phyloP scores from a whole-genome alignment of 2,888 invertebrate species.

The Bruchidius siliquastri region DNA sequence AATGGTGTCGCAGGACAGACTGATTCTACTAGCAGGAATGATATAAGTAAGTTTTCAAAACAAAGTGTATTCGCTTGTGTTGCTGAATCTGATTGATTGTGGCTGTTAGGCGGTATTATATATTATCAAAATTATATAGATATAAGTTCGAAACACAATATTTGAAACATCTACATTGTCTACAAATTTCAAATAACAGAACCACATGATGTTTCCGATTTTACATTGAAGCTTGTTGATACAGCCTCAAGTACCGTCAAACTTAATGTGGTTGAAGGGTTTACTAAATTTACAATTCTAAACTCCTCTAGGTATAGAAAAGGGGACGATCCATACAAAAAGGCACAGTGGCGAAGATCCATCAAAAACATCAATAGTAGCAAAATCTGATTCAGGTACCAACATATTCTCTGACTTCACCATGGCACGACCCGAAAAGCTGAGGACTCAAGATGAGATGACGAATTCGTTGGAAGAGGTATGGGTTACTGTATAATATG shows the following conservation, averaged over 20 bases:
- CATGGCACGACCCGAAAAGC: constrained; percentile 45
- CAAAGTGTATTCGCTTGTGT: too few relatives aligned
- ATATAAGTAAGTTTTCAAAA: constrained; percentile 36
- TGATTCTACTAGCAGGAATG: constrained; percentile 47
- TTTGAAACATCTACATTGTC: too few relatives aligned
- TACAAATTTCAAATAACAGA: too few relatives aligned
- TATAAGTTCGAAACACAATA: too few relatives aligned
- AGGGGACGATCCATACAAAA: constrained; percentile 95
- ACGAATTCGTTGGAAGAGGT: constrained; percentile 30
- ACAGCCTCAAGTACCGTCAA: too few relatives aligned
- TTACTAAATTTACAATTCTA: too few relatives aligned
- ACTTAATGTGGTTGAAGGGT: too few relatives aligned
- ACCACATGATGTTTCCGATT: too few relatives aligned
- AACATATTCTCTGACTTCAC: constrained; percentile 55
- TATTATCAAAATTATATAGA: too few relatives aligned
- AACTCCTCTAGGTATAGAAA: constrained; percentile 62
- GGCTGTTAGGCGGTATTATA: too few relatives aligned
- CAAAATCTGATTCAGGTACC: constrained; percentile 62
- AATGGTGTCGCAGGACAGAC: constrained; percentile 50
- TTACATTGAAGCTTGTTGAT: too few relatives aligned
- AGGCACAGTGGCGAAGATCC: constrained; percentile 88
- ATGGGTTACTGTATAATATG: constrained; percentile 1
- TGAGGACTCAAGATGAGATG: constrained; percentile 27
- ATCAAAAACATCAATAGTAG: constrained; percentile 62
- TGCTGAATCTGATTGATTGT: too few relatives aligned